These are phyloP conservation scores for Manduca sexta DNA, from an alignment of 1,140 invertebrate genomes.

Conservation along the genomic window DNA sequence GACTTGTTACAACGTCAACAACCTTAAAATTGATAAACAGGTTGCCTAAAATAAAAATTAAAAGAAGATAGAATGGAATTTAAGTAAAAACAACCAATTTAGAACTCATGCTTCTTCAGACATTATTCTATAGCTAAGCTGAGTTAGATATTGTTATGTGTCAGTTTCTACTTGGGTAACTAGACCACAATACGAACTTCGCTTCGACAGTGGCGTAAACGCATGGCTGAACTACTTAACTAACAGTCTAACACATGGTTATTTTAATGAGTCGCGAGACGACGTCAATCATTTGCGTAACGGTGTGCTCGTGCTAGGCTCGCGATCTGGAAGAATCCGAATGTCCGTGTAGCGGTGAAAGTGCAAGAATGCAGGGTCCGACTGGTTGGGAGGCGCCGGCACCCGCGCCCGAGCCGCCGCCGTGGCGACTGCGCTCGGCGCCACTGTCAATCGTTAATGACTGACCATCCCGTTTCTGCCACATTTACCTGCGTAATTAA, in stretches of 20 bases:
- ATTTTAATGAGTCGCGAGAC: conserved; percentile 15
- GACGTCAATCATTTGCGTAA: conserved; percentile 41
- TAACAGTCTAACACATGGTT: conserved; percentile 1
- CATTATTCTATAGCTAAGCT: no score
- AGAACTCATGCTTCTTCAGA: no score
- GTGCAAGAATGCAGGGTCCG: conserved; percentile 42
- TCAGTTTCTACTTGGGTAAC: no score
- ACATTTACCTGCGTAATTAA: conserved; percentile 3
- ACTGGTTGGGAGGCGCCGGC: conserved; percentile 8
- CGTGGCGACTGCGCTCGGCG: conserved; percentile 8
- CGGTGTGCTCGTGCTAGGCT: conserved; percentile 22
- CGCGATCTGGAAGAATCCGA: conserved; percentile 26
- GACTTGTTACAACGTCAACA: no score
- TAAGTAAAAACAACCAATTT: no score
- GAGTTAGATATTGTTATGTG: no score
- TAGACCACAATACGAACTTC: no score
- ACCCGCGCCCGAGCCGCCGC: conserved; percentile 10
- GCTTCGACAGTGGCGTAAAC: no score
- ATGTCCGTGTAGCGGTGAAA: conserved; percentile 40
- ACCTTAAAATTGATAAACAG: no score
- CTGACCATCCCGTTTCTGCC: conserved; percentile 17
- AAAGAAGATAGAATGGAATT: no score
- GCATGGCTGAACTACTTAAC: neutral
- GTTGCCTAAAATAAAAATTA: no score
- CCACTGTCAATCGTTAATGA: conserved; percentile 10